Conservation (phyloP, 2,113 vertebrate species). For the Mus spicilegus region DNA sequence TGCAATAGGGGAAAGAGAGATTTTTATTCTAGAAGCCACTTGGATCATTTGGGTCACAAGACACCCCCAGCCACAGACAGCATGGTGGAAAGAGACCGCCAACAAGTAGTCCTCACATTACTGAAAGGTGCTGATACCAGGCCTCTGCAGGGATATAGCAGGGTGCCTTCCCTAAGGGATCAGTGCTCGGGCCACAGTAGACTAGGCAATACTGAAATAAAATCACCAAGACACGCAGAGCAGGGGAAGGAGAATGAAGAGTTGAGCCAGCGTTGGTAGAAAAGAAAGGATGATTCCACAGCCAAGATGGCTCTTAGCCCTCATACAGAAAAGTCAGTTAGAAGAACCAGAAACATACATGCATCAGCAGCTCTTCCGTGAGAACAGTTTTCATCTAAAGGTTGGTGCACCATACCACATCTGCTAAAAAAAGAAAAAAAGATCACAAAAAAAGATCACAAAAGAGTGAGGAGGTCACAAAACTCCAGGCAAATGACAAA, state of each 20-base stretch:
- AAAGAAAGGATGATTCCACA: neutral
- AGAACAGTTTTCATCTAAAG: constrained; percentile 40
- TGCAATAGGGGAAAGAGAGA: neutral
- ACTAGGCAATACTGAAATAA: neutral
- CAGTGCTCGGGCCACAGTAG: neutral
- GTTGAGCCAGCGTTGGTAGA: neutral
- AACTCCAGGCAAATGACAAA: constrained; percentile 25
- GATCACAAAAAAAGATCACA: neutral
- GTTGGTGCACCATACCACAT: neutral
- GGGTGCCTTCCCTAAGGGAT: neutral
- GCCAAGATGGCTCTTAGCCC: neutral
- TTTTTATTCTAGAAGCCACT: neutral
- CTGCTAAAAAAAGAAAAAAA: neutral
- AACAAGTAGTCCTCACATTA: neutral
- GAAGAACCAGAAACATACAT: constrained; percentile 12
- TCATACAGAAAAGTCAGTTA: neutral
- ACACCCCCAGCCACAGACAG: neutral
- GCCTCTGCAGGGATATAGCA: neutral
- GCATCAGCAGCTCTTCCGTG: neutral
- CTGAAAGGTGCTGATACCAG: neutral
- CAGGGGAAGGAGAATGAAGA: neutral
- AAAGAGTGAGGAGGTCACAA: constrained; percentile 34
- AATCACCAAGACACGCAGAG: neutral
- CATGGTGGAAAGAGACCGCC: neutral
- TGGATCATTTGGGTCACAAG: neutral